Percentiles rank a stretch among this genome's conserved stretches.
Evolutionary conservation across 2,888 invertebrate genomes (phyloP).

Genomic region (Beris morrisii): DNA sequence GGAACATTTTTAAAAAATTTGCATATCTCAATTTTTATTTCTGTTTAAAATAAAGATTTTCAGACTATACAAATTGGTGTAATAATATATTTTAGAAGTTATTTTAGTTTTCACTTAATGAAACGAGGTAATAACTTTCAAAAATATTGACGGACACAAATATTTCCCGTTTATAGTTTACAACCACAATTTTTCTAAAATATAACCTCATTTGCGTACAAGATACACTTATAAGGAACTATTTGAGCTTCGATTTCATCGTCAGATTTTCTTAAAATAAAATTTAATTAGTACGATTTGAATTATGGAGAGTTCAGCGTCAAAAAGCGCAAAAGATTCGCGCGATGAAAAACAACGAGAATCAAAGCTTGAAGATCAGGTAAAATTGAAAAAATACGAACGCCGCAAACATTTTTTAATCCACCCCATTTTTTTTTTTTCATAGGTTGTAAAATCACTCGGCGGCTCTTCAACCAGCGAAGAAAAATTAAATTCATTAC

Average conservation of each 20-base stretch:
- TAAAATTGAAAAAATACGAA: conserved; percentile 40
- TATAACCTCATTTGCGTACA: conserved; percentile 20
- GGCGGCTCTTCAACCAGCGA: conserved; percentile 62
- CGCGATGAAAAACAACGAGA: conserved; percentile 57
- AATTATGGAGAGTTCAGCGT: conserved; percentile 49
- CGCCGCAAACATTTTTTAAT: background rate
- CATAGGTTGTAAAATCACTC: conserved; percentile 67
- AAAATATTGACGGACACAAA: background rate
- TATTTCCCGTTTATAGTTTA: background rate
- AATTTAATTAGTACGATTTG: background rate
- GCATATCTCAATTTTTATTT: too few species aligned
- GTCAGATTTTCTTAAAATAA: background rate
- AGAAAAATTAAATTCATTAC: conserved; percentile 70
- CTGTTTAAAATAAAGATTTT: too few species aligned
- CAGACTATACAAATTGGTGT: too few species aligned
- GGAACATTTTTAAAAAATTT: too few species aligned
- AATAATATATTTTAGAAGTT: too few species aligned
- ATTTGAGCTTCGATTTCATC: background rate
- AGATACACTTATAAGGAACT: conserved; percentile 25
- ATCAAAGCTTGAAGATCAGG: conserved; percentile 54
- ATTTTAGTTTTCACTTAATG: too few species aligned
- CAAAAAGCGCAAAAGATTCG: conserved; percentile 51
- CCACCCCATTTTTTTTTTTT: background rate
- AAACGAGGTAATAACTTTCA: background rate
- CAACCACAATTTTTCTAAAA: conserved; percentile 9